These are phyloP conservation scores for Malurus melanocephalus DNA, from an alignment of 2,113 vertebrate genomes.

Conservation along the genomic window DNA sequence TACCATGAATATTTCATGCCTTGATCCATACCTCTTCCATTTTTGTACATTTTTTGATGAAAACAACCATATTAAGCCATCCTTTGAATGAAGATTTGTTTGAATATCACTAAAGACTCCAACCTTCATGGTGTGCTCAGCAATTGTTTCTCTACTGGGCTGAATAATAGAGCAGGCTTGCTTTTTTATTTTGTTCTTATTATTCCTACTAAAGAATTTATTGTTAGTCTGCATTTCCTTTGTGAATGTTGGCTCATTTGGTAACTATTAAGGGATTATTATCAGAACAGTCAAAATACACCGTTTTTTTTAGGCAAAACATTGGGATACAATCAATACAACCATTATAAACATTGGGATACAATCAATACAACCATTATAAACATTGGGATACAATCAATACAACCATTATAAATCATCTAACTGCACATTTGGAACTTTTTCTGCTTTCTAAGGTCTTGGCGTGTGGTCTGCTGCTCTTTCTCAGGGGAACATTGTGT, in stretches of 20 bases:
- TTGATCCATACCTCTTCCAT: not conserved
- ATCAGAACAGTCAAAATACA: not conserved
- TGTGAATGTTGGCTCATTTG: not conserved
- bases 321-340: not conserved
- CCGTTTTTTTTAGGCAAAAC: not conserved
- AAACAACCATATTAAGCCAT: not conserved
- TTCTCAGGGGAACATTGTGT: not conserved
- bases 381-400: not conserved
- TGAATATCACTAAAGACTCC: not conserved
- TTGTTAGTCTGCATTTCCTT: not conserved
- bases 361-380: not conserved
- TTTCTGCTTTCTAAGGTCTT: not conserved
- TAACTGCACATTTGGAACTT: not conserved
- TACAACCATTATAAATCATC: not conserved
- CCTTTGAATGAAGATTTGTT: not conserved
- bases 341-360: not conserved
- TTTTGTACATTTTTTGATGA: not conserved
- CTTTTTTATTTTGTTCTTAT: not conserved
- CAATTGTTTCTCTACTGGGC: not conserved
- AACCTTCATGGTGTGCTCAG: not conserved
- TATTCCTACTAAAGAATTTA: not conserved
- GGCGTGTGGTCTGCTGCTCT: not conserved
- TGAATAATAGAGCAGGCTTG: not conserved
- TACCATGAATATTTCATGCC: not conserved
- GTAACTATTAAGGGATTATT: not conserved